These are phyloP conservation scores for Scatophagus argus DNA, from an alignment of 2,113 vertebrate species.

Conservation along the genomic window DNA sequence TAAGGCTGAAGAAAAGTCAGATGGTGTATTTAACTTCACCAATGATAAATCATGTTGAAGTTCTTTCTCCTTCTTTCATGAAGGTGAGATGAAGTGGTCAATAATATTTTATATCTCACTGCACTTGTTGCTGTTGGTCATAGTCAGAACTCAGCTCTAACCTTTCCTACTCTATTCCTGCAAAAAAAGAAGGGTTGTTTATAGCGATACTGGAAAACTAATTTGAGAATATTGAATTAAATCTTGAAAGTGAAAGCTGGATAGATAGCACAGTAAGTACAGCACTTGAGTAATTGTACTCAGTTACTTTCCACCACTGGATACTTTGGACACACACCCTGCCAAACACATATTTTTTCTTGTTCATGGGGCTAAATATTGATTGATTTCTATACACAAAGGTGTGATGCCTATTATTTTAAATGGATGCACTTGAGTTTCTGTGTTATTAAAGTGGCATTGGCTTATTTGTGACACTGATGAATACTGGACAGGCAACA, in stretches of 20 bases:
- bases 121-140: neutral
- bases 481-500: constrained; percentile 26
- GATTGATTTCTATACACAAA: constrained; percentile 34
- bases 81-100: neutral
- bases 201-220: neutral
- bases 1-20: neutral
- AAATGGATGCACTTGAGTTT: constrained; percentile 36
- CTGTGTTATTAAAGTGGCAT: constrained; percentile 41
- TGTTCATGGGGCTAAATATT: constrained; percentile 12
- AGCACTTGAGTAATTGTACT: too few species aligned
- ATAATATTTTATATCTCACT: neutral
- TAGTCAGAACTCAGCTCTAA: neutral
- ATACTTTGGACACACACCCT: neutral
- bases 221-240: too few species aligned
- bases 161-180: neutral
- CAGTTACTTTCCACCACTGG: neutral
- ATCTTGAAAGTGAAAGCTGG: too few species aligned
- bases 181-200: neutral
- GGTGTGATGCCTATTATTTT: constrained; percentile 10
- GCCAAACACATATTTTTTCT: neutral
- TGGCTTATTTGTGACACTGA: constrained; percentile 31
- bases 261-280: too few species aligned
- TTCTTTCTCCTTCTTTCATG: neutral
- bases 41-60: neutral
- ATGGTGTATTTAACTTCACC: neutral